Conservation (phyloP, 2,113 vertebrate genomes). For the Gymnarchus niloticus region DNA sequence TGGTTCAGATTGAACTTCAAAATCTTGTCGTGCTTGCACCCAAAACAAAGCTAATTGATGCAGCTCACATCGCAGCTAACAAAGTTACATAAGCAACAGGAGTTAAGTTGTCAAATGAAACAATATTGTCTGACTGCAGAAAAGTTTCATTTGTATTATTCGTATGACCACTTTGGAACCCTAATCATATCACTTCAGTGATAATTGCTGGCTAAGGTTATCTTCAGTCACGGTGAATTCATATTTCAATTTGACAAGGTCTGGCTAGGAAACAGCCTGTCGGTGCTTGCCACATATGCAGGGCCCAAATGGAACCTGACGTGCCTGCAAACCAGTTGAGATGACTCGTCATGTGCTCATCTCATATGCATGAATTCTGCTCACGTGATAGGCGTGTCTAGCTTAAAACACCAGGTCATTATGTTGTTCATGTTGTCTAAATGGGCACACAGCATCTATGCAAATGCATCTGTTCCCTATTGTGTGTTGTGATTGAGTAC, state of each 20-base stretch:
- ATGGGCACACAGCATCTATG: too few relatives aligned
- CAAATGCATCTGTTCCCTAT: too few relatives aligned
- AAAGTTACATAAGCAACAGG: slow-evolving; percentile 5
- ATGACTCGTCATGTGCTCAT: background rate
- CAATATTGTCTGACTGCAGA: slow-evolving; percentile 1
- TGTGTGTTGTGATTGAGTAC: too few relatives aligned
- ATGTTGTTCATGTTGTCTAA: too few relatives aligned
- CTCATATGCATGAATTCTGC: background rate
- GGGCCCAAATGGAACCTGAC: background rate
- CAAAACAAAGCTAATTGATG: background rate
- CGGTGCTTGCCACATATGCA: background rate
- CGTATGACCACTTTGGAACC: background rate
- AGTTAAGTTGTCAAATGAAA: slow-evolving; percentile 1
- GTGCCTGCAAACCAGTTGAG: background rate
- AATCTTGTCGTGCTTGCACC: background rate
- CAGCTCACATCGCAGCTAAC: background rate
- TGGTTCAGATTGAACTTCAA: background rate
- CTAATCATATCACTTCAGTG: background rate
- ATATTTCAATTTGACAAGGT: background rate
- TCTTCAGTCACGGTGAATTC: background rate
- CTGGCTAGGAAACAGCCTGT: background rate
- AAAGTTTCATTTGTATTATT: slow-evolving; percentile 14
- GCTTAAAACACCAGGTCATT: background rate
- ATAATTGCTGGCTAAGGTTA: slow-evolving; percentile 13
- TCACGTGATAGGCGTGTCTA: too few relatives aligned